Conservation (phyloP, 2,888 invertebrate species). For the Odontomyia ornata region DNA sequence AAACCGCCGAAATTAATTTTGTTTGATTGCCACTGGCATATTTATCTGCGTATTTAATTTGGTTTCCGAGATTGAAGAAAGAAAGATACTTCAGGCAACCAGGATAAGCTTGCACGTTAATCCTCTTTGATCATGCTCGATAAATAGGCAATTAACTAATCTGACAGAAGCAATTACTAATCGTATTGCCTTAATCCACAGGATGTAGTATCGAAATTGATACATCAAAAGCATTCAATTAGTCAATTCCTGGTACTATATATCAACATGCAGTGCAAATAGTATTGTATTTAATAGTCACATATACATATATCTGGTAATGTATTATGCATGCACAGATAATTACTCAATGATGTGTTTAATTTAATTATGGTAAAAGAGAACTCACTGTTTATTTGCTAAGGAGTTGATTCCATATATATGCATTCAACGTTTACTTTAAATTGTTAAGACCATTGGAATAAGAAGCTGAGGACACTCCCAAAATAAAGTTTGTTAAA, state of each 20-base stretch:
- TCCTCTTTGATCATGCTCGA: conserved; percentile 8
- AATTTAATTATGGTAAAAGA: neutral
- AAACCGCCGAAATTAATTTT: too few relatives aligned
- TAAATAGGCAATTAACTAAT: conserved; percentile 23
- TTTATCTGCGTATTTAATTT: neutral
- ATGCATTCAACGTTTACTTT: too few relatives aligned
- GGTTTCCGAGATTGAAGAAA: neutral
- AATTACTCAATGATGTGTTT: neutral
- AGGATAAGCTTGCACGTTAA: neutral
- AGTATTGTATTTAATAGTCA: too few relatives aligned
- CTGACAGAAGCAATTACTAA: conserved; percentile 24
- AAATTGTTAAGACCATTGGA: too few relatives aligned
- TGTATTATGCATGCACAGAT: neutral
- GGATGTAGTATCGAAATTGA: neutral
- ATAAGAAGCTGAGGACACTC: too few relatives aligned
- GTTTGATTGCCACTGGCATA: neutral
- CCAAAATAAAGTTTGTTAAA: too few relatives aligned
- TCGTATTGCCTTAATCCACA: conserved; percentile 16
- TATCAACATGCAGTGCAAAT: neutral
- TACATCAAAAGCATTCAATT: conserved; percentile 26
- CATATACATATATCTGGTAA: neutral
- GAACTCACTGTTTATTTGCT: too few relatives aligned
- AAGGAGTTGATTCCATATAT: too few relatives aligned
- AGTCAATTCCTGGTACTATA: neutral
- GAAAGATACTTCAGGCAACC: neutral